These are phyloP conservation scores for Ochotona curzoniae DNA, from an alignment of 2,113 vertebrate genomes.

Conservation along the genomic window DNA sequence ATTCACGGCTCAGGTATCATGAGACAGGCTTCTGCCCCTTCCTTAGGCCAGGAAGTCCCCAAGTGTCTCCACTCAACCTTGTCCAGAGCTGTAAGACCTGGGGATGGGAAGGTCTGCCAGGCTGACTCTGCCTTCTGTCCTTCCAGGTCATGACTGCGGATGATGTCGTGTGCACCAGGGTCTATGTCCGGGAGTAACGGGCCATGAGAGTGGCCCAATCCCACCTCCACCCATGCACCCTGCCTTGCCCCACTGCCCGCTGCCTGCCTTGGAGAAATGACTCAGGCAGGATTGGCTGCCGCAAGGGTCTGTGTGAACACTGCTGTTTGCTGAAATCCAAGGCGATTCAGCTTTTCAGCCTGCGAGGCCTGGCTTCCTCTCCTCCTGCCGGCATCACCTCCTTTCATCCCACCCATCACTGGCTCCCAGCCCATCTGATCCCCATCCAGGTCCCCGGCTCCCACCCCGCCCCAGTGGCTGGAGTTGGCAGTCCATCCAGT, in stretches of 20 bases:
- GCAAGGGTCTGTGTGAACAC: background rate
- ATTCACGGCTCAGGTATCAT: background rate
- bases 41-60: too few relatives aligned
- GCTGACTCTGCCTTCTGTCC: background rate
- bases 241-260: background rate
- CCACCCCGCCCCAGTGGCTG: background rate
- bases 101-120: too few relatives aligned
- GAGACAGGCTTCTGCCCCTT: too few relatives aligned
- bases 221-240: rapidly evolving
- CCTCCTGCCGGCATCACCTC: background rate
- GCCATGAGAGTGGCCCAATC: rapidly evolving
- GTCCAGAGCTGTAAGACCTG: background rate
- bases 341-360: background rate
- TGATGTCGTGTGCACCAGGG: constrained; percentile 93
- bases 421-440: background rate
- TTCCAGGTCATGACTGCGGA: constrained; percentile 94
- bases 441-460: background rate
- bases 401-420: background rate
- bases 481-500: background rate
- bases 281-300: background rate
- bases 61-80: background rate
- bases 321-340: background rate
- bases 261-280: background rate
- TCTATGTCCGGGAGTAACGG: constrained; percentile 92
- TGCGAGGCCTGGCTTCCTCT: background rate